Evolutionary conservation across 2,113 vertebrate genomes (phyloP), one percentile per base, ranked within the genome.

Genomic region (Patagioenas fasciata): DNA sequence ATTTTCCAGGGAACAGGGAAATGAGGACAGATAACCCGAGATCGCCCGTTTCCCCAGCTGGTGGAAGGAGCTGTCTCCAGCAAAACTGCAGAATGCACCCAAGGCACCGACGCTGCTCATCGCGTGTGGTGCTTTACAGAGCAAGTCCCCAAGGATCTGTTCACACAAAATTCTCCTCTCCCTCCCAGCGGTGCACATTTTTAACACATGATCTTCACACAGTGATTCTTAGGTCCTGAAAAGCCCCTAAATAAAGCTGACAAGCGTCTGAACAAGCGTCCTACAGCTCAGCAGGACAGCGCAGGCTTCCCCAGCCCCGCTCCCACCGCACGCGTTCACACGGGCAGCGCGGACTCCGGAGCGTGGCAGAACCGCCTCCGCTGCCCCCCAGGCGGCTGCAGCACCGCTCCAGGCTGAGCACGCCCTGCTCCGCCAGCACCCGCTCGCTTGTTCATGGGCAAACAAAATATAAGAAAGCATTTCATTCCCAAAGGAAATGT

Each of bases 181-280:
- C 6, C 56, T 78, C 48, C 71, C 47, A 31, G 26, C 14, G 6
- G 2, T 56, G 12, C 13, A 0, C 47, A 70, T 73, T 82, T 91
- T 32, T 61, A 92, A 91, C 0, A 0, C 57, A 51, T 3, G 3
- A 47, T 18, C 42, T 73, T 14, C 14, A 54, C 69, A 18, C 36
- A 82, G 23, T 6, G 6, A 72, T 71, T 74, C 53, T 71, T 34
- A n/a, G 7, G 24, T 56, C 42, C 60, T 25, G 81, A 38, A 48
- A 80, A 48, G 42, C 29, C 74, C 17, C 44, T 25, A 65, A 93
- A 56, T 32, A 83, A 89, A 80, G 36, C 31, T 50, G 66, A 60
- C 8, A 62, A 61, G 12, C 11, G 8, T 32, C 51, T 60, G 42
- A 84, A 65, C 7, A 82, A 79, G 42, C 18, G 16, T 53, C 58